Conservation (phyloP, 2,888 invertebrate genomes). For the Parnassius smintheus region DNA sequence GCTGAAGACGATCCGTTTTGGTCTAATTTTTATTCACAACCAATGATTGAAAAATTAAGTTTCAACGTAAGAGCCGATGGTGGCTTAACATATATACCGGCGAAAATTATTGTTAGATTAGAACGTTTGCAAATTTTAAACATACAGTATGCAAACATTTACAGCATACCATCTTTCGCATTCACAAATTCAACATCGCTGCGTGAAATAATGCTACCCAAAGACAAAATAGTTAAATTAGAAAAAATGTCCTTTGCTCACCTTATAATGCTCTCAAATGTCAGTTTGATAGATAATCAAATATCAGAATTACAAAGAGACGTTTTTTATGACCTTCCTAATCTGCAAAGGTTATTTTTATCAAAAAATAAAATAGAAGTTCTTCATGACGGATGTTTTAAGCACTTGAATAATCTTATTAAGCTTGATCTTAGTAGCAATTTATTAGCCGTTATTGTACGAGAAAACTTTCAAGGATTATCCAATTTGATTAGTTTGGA, state of each 20-base stretch:
- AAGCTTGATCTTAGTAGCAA: slow-evolving; percentile 90
- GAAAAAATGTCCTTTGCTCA: slow-evolving; percentile 87
- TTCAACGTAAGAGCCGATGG: slow-evolving; percentile 87
- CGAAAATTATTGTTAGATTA: slow-evolving; percentile 84
- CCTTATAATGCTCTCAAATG: slow-evolving; percentile 84
- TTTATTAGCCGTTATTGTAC: slow-evolving; percentile 86
- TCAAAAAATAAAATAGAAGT: slow-evolving; percentile 92
- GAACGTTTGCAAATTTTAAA: slow-evolving; percentile 84
- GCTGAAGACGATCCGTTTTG: slow-evolving; percentile 87
- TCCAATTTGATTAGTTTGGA: slow-evolving; percentile 87
- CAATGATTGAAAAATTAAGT: slow-evolving; percentile 84
- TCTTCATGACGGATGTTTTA: slow-evolving; percentile 92
- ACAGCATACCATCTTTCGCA: slow-evolving; percentile 85
- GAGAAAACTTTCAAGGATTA: slow-evolving; percentile 89
- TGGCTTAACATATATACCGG: slow-evolving; percentile 86
- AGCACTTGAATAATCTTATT: slow-evolving; percentile 86
- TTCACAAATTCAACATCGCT: slow-evolving; percentile 88
- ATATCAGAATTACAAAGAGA: slow-evolving; percentile 87
- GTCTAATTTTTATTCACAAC: slow-evolving; percentile 88
- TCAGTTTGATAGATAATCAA: slow-evolving; percentile 88
- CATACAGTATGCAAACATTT: slow-evolving; percentile 87
- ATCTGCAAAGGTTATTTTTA: slow-evolving; percentile 87
- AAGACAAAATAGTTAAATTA: slow-evolving; percentile 86
- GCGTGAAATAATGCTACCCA: slow-evolving; percentile 85
- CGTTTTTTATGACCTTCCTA: slow-evolving; percentile 88